Conservation (phyloP, 2,888 invertebrate genomes). For the Mesorhabditis spiculigera region DNA sequence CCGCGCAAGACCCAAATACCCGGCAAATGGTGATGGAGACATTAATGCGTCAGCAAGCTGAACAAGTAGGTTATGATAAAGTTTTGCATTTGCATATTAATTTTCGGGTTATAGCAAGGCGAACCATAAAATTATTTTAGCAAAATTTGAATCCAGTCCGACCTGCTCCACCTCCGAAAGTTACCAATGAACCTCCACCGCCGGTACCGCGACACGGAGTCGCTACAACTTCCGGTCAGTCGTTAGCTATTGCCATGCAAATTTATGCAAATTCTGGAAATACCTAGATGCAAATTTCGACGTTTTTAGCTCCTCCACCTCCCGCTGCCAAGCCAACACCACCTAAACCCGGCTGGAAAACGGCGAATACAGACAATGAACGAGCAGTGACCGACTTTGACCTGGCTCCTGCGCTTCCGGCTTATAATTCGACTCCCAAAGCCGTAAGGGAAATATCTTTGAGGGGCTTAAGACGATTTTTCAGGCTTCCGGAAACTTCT, state of each 20-base stretch:
- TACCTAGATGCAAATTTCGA: too few species aligned
- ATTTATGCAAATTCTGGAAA: neutral
- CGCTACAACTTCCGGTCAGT: neutral
- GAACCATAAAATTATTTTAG: neutral
- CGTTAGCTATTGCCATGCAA: neutral
- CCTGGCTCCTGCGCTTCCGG: slow-evolving; percentile 2
- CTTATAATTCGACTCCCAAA: neutral
- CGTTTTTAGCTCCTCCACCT: neutral
- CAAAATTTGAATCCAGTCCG: neutral
- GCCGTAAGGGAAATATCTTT: neutral
- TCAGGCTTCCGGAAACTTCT: slow-evolving; percentile 2
- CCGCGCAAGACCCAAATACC: neutral
- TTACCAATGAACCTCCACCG: slow-evolving; percentile 13
- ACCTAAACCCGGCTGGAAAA: neutral
- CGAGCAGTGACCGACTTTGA: neutral
- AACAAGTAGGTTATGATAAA: neutral
- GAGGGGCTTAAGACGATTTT: neutral
- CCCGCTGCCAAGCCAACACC: neutral
- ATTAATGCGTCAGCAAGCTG: neutral
- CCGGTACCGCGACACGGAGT: slow-evolving; percentile 16
- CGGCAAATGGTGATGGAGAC: slow-evolving; percentile 3
- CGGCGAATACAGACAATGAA: too few species aligned
- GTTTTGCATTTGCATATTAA: neutral
- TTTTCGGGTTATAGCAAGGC: neutral
- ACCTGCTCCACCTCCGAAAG: slow-evolving; percentile 11